phyloP scores from a whole-genome alignment of 1,140 invertebrate genomes.

The Caenorhabditis remanei region DNA sequence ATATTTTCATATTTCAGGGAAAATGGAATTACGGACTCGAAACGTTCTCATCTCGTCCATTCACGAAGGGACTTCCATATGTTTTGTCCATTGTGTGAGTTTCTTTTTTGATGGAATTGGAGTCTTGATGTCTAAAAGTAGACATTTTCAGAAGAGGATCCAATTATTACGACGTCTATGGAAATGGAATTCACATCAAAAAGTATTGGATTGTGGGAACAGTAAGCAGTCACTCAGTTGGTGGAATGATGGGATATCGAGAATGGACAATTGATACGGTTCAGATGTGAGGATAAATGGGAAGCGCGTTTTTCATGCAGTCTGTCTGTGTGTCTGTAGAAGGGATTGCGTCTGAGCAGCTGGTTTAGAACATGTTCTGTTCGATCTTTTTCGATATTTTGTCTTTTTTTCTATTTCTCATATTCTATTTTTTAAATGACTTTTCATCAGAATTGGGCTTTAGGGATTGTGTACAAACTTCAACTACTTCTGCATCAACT shows the following conservation, averaged over 20 bases:
- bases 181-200: background rate
- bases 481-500: background rate
- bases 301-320: too few relatives aligned
- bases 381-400: too few relatives aligned
- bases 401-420: background rate
- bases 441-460: background rate
- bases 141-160: conserved; percentile 14
- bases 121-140: background rate
- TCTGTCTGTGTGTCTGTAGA: background rate
- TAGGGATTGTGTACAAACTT: background rate
- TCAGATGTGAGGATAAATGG: background rate
- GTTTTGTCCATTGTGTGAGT: conserved; percentile 2
- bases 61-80: background rate
- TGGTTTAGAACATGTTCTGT: background rate
- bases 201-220: background rate
- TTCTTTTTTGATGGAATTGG: background rate
- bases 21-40: background rate
- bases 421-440: background rate
- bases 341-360: background rate
- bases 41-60: background rate
- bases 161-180: background rate
- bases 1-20: background rate
- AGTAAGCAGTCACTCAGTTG: background rate
- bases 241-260: background rate
- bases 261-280: conserved; percentile 18